These are phyloP conservation scores for Pherbina coryleti DNA, from an alignment of 2,888 invertebrate species.

Conservation along the genomic window DNA sequence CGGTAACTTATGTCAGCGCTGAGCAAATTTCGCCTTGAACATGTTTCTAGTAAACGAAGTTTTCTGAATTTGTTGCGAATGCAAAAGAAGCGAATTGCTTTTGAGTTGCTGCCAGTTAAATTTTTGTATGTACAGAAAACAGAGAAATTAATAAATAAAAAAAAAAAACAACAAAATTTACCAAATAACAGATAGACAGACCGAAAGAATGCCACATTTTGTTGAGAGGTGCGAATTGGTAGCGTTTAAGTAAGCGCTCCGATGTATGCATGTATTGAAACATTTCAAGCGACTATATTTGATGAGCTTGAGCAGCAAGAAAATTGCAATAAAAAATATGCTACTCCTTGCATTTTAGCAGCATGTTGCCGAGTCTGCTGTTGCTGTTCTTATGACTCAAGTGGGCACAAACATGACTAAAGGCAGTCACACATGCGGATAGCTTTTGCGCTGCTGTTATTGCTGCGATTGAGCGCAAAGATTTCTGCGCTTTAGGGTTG, in stretches of 20 bases:
- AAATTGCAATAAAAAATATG: not conserved
- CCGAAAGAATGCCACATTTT: not conserved
- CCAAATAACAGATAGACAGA: not conserved
- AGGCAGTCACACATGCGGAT: not conserved
- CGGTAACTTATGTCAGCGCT: constrained; percentile 44
- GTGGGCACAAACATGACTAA: not conserved
- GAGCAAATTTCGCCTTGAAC: constrained; percentile 65
- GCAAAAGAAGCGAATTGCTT: constrained; percentile 1
- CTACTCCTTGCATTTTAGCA: constrained; percentile 6
- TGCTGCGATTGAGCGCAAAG: not conserved
- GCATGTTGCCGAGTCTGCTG: constrained; percentile 9
- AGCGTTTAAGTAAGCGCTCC: not conserved
- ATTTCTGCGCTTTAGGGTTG: too few species aligned
- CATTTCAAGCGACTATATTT: too few species aligned
- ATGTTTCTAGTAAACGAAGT: constrained; percentile 24
- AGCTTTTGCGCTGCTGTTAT: not conserved
- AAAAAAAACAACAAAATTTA: not conserved
- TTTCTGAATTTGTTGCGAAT: constrained; percentile 26
- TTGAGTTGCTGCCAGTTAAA: constrained; percentile 2
- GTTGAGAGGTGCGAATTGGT: not conserved
- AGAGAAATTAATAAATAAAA: not conserved
- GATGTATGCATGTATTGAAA: too few species aligned
- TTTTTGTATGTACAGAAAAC: not conserved
- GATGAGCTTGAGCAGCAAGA: not conserved
- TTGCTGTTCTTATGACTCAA: constrained; percentile 9